Conservation (phyloP, 2,113 vertebrate species). For the Falco punctatus region DNA sequence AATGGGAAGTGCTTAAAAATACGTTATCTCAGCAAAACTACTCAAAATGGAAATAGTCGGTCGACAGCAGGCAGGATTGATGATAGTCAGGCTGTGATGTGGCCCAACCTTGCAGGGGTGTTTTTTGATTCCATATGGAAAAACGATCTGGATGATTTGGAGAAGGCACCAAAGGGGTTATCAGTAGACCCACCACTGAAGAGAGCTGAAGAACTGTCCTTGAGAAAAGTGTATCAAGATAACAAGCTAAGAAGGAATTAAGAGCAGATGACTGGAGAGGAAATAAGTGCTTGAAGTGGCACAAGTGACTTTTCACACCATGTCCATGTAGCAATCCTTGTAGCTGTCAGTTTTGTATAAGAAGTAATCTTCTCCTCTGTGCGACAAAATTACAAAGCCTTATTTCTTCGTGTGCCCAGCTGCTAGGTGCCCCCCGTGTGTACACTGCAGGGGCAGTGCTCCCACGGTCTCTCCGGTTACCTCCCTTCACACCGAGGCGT, state of each 20-base stretch:
- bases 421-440: neutral
- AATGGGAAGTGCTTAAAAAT: constrained; percentile 3
- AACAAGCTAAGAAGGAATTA: neutral
- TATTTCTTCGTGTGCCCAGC: accelerated
- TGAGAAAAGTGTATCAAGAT: neutral
- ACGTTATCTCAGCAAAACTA: neutral
- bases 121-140: neutral
- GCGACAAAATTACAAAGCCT: neutral
- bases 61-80: neutral
- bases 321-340: accelerated
- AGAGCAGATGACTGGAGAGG: neutral
- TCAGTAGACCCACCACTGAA: neutral
- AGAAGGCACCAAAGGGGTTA: neutral
- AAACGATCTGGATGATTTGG: neutral
- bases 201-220: neutral
- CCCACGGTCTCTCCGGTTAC: accelerated
- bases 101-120: neutral
- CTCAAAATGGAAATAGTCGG: constrained; percentile 11
- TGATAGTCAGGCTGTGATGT: neutral
- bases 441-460: neutral
- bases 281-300: neutral
- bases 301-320: neutral
- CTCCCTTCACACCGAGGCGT: neutral
- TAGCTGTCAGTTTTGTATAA: neutral
- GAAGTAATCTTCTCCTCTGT: neutral